phyloP scores from a whole-genome alignment of 1,140 invertebrate species.

The Hycleus phaleratus region DNA sequence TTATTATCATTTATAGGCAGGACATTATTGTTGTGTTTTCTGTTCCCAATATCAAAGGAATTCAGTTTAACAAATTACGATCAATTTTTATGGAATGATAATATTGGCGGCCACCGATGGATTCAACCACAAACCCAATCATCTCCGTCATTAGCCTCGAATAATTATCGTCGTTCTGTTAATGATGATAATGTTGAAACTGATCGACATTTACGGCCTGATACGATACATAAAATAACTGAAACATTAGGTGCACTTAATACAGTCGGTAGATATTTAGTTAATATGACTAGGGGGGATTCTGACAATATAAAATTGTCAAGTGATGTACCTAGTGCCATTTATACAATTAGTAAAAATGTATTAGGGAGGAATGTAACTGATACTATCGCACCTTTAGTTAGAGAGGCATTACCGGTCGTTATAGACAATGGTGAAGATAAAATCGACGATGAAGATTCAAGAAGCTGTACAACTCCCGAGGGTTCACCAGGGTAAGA shows the following conservation, averaged over 20 bases:
- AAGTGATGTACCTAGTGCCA: slow-evolving; percentile 57
- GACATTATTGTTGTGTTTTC: slow-evolving; percentile 21
- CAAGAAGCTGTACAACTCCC: slow-evolving; percentile 67
- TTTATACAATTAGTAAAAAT: slow-evolving; percentile 74
- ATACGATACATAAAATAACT: slow-evolving; percentile 53
- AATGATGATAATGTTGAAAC: slow-evolving; percentile 20
- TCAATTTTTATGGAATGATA: slow-evolving; percentile 19
- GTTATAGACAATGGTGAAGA: slow-evolving; percentile 33
- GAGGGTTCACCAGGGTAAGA: slow-evolving; percentile 62
- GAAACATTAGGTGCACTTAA: slow-evolving; percentile 69
- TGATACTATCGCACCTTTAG: slow-evolving; percentile 65
- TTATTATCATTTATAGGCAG: slow-evolving; percentile 23
- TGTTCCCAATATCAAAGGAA: slow-evolving; percentile 21
- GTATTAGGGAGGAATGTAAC: slow-evolving; percentile 72
- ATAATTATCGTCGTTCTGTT: slow-evolving; percentile 8
- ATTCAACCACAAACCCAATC: slow-evolving; percentile 4
- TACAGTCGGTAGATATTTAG: slow-evolving; percentile 72
- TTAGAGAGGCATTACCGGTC: slow-evolving; percentile 55
- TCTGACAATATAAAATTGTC: slow-evolving; percentile 39
- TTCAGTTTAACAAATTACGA: slow-evolving; percentile 20
- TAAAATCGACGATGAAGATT: slow-evolving; percentile 34
- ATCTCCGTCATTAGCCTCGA: slow-evolving; percentile 21
- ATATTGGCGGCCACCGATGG: slow-evolving; percentile 24
- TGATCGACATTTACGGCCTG: slow-evolving; percentile 33
- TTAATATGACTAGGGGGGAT: slow-evolving; percentile 63